Conservation (phyloP, 2,797 vertebrate genomes). For the Pangasius larnaudii region DNA sequence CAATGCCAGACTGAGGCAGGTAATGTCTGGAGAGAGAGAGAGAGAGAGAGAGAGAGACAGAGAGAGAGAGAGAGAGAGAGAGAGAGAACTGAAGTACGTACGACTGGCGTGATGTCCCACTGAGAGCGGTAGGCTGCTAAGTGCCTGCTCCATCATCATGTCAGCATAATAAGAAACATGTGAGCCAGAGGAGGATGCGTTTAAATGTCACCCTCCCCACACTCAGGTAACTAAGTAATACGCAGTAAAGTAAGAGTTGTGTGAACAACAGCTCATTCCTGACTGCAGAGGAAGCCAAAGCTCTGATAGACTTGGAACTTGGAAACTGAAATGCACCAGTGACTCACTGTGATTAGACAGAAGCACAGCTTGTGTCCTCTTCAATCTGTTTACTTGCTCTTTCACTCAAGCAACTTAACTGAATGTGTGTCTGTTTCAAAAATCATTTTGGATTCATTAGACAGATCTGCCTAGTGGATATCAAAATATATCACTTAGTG, state of each 20-base stretch:
- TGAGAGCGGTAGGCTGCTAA: slow-evolving; percentile 42
- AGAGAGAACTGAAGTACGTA: slow-evolving; percentile 44
- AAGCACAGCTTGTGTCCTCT: slow-evolving; percentile 38
- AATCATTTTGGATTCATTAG: slow-evolving; percentile 1
- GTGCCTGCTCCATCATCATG: slow-evolving; percentile 41
- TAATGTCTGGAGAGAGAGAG: slow-evolving; percentile 64
- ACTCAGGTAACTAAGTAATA: slow-evolving; percentile 29
- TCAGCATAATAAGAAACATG: slow-evolving; percentile 39
- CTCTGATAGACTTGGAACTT: slow-evolving; percentile 23
- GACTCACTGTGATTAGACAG: slow-evolving; percentile 43
- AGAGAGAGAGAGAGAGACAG: slow-evolving; percentile 30
- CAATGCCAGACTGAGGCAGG: slow-evolving; percentile 50
- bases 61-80: slow-evolving; percentile 28
- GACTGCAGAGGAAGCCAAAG: slow-evolving; percentile 26
- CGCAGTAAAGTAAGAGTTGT: slow-evolving; percentile 5
- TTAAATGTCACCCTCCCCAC: slow-evolving; percentile 39
- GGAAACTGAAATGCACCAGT: slow-evolving; percentile 39
- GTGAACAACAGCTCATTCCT: slow-evolving; percentile 4
- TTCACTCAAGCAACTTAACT: slow-evolving; percentile 34
- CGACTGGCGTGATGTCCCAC: slow-evolving; percentile 62
- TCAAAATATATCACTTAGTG: neutral
- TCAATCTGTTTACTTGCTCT: slow-evolving; percentile 45
- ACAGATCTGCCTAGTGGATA: slow-evolving; percentile 17
- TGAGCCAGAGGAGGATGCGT: slow-evolving; percentile 27
- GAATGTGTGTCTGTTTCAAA: slow-evolving; percentile 22